Percentiles rank a stretch among this genome's conserved stretches.
These are phyloP conservation scores for Mesoclemmys tuberculata DNA, from an alignment of 2,113 vertebrate species.

Conservation along the genomic window DNA sequence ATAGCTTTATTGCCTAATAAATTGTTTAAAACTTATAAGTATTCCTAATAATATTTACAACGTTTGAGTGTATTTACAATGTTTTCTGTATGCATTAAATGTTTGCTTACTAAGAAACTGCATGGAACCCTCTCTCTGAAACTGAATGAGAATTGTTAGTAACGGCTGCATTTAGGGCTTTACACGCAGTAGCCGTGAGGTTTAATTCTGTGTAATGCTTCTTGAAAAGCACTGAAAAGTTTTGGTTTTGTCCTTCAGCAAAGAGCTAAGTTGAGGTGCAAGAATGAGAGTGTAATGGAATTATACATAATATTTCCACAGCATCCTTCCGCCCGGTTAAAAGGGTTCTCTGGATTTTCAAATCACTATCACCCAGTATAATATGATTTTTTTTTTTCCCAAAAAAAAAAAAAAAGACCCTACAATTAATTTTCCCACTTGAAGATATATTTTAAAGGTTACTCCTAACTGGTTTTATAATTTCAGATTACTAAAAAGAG, in stretches of 20 bases:
- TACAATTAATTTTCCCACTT: constrained; percentile 69
- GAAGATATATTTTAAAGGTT: constrained; percentile 74
- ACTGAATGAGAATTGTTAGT: not conserved
- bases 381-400: not conserved
- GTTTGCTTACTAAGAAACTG: not conserved
- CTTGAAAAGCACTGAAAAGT: not conserved
- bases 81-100: not conserved
- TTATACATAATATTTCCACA: not conserved
- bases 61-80: not conserved
- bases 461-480: constrained; percentile 69
- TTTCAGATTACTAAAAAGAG: constrained; percentile 64
- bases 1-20: not conserved
- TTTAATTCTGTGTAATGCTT: not conserved
- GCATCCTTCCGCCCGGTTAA: not conserved
- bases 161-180: not conserved
- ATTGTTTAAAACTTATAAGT: not conserved
- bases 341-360: constrained; percentile 9
- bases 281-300: not conserved
- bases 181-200: not conserved
- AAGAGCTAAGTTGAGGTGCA: not conserved
- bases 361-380: not conserved
- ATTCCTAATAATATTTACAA: not conserved
- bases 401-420: not conserved
- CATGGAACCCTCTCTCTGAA: not conserved
- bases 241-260: not conserved